These are phyloP conservation scores for Lepidurus couesii DNA, from an alignment of 1,140 invertebrate species.

Conservation along the genomic window DNA sequence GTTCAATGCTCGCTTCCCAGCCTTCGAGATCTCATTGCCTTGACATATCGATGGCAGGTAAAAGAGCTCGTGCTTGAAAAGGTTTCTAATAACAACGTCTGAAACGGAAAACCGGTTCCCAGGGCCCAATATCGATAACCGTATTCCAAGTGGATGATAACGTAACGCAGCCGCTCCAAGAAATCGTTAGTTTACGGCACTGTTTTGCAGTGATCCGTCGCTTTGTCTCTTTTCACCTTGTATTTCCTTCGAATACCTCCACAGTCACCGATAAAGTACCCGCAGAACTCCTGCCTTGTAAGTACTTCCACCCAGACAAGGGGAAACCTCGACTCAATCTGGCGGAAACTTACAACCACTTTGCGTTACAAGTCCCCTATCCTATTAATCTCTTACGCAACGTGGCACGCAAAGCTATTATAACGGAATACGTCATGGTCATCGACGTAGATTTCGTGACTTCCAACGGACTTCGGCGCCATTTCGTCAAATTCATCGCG, in stretches of 20 bases:
- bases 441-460: slow-evolving; percentile 42
- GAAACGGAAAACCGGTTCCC: background rate
- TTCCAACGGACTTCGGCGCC: background rate
- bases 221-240: background rate
- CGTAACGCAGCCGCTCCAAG: background rate
- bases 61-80: background rate
- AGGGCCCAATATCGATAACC: background rate
- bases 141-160: background rate
- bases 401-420: slow-evolving; percentile 39
- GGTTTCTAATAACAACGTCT: background rate
- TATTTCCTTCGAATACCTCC: background rate
- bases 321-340: background rate
- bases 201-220: background rate
- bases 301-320: background rate
- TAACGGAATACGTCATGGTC: slow-evolving; percentile 39
- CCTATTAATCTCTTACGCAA: slow-evolving; percentile 42
- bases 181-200: background rate
- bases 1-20: background rate
- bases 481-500: slow-evolving; percentile 25
- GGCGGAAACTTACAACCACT: background rate
- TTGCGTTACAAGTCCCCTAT: slow-evolving; percentile 39
- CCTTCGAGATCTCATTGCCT: background rate
- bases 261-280: background rate
- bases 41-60: slow-evolving; percentile 6
- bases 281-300: background rate